Evolutionary conservation across 2,888 invertebrate species (phyloP).

Genomic region (Nomada fucata): DNA sequence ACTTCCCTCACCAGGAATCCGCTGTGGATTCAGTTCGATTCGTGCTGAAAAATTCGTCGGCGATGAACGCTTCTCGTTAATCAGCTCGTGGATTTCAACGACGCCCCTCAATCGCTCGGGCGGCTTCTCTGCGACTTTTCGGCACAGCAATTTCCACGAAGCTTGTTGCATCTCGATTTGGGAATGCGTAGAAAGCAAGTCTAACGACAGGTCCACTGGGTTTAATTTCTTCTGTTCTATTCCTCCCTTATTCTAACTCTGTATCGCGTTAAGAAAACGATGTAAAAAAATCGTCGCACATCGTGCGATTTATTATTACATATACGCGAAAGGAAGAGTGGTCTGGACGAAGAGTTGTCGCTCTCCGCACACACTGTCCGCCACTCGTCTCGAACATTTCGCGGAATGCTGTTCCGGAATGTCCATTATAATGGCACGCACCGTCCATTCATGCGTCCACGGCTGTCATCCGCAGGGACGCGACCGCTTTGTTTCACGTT

Average conservation of each 20-base stretch:
- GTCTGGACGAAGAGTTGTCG: not conserved
- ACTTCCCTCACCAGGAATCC: conserved; percentile 37
- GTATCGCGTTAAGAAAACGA: too few relatives aligned
- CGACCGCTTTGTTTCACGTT: conserved; percentile 59
- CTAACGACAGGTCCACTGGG: not conserved
- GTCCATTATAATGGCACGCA: conserved; percentile 53
- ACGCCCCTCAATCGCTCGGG: not conserved
- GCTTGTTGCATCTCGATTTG: not conserved
- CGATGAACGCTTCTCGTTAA: not conserved
- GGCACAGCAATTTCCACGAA: not conserved
- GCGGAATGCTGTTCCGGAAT: conserved; percentile 36
- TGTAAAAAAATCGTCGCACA: not conserved
- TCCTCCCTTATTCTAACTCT: too few relatives aligned
- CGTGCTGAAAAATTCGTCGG: not conserved
- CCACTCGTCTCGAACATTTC: conserved; percentile 20
- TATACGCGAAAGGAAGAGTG: not conserved
- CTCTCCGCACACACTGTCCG: not conserved
- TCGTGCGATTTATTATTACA: too few relatives aligned
- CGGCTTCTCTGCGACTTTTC: not conserved
- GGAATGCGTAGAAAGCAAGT: not conserved
- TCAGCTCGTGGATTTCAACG: not conserved
- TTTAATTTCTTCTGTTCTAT: not conserved
- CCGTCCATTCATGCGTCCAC: conserved; percentile 56
- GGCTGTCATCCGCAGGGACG: conserved; percentile 60
- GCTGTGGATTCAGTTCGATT: not conserved